Conservation (phyloP, 1,140 invertebrate species). For the Hylaeus volcanicus region DNA sequence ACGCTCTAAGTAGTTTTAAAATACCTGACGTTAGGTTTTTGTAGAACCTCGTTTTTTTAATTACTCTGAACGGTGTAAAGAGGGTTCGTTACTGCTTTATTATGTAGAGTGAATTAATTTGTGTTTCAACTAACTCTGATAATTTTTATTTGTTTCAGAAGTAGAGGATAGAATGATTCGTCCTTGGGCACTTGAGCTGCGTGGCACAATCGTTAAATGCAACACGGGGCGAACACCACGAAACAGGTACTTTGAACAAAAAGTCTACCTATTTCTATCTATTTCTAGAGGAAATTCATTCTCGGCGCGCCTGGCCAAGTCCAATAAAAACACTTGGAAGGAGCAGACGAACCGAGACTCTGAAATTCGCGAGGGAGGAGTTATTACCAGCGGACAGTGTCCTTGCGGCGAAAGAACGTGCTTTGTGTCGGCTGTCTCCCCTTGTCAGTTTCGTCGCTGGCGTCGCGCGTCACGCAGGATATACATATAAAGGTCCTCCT, state of each 20-base stretch:
- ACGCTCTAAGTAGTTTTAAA: not conserved
- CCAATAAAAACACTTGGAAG: conserved; percentile 17
- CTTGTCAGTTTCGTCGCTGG: conserved; percentile 23
- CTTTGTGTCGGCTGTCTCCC: conserved; percentile 56
- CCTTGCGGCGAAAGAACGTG: conserved; percentile 51
- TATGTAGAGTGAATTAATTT: too few species aligned
- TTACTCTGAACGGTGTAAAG: too few species aligned
- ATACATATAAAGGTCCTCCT: conserved; percentile 52
- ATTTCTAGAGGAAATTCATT: not conserved
- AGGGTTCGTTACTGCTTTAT: too few species aligned
- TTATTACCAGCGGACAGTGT: conserved; percentile 36
- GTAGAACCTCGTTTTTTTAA: too few species aligned
- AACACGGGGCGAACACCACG: not conserved
- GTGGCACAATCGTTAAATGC: not conserved
- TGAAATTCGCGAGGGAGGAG: conserved; percentile 32
- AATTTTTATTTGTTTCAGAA: conserved; percentile 4
- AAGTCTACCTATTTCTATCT: too few species aligned
- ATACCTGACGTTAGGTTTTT: not conserved
- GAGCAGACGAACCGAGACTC: not conserved
- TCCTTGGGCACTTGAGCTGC: not conserved
- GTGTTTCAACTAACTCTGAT: not conserved
- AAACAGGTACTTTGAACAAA: not conserved
- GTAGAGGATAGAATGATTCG: not conserved
- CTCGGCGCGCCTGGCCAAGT: not conserved
- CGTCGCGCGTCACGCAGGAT: conserved; percentile 29